phyloP scores from a whole-genome alignment of 2,113 vertebrate species.

The Pomatostomus ruficeps region DNA sequence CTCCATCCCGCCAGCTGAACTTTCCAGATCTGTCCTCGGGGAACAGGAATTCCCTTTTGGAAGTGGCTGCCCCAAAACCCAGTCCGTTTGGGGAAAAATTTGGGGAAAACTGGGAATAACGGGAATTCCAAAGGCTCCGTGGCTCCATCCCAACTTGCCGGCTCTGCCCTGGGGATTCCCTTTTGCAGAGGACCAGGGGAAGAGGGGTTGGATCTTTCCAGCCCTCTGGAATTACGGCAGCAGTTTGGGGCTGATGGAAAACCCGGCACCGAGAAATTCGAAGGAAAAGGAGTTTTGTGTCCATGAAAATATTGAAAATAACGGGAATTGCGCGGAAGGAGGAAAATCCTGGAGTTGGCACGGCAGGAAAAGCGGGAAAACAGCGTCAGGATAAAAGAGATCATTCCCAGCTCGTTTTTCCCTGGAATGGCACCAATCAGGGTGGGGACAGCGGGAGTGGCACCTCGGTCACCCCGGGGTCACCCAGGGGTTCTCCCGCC shows the following conservation, averaged over 20 bases:
- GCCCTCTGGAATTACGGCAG: neutral
- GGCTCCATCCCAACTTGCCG: too few species aligned
- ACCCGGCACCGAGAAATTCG: neutral
- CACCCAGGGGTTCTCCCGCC: neutral
- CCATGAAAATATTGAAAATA: neutral
- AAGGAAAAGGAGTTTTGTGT: neutral
- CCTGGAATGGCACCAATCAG: neutral
- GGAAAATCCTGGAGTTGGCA: neutral
- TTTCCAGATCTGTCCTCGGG: neutral
- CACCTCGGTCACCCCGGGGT: neutral
- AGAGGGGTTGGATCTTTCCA: neutral
- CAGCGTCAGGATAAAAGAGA: neutral
- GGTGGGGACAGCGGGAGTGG: neutral
- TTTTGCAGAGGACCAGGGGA: rapidly evolving
- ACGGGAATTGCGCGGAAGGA: rapidly evolving
- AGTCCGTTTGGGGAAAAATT: too few species aligned
- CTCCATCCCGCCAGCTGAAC: neutral
- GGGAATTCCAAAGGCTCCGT: too few species aligned
- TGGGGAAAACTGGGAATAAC: too few species aligned
- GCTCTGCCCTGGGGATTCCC: too few species aligned
- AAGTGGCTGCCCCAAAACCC: too few species aligned
- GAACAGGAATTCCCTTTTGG: neutral
- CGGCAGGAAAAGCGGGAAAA: neutral
- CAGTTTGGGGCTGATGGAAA: neutral
- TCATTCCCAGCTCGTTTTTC: neutral